A percentile compares a stretch with the other conserved stretches of the same genome.
These are phyloP conservation scores for Stegana nigrithorax DNA, from an alignment of 2,888 invertebrate species.

Conservation along the genomic window DNA sequence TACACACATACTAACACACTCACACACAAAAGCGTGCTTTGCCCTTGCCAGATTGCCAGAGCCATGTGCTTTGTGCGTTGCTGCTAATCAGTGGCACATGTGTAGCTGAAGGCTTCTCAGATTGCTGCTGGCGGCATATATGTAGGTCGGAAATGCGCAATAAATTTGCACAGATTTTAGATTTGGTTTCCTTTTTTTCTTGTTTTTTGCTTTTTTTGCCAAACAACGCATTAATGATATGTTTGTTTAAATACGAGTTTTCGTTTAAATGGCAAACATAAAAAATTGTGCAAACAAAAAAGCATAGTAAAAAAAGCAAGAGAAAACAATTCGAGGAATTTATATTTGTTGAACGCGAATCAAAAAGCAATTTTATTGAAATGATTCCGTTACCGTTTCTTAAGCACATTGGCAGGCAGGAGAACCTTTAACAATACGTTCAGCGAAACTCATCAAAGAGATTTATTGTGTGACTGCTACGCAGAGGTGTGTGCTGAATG, in stretches of 20 bases:
- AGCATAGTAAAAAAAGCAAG: not conserved
- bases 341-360: not conserved
- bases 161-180: not conserved
- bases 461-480: conserved; percentile 41
- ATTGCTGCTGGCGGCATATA: conserved; percentile 6
- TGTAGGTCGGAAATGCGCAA: not conserved
- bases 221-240: not conserved
- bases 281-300: not conserved
- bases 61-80: too few species aligned
- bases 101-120: not conserved
- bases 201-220: not conserved
- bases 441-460: conserved; percentile 37
- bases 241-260: not conserved
- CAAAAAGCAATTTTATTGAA: conserved; percentile 4
- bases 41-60: too few species aligned
- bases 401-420: not conserved
- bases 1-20: conserved; percentile 1
- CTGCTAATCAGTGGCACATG: too few species aligned
- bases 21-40: not conserved
- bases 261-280: not conserved
- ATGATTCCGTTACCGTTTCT: not conserved
- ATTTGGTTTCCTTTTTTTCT: too few species aligned
- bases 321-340: too few species aligned
- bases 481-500: not conserved
- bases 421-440: conserved; percentile 40